phyloP scores from a whole-genome alignment of 2,113 vertebrate species.

The Columba livia region DNA sequence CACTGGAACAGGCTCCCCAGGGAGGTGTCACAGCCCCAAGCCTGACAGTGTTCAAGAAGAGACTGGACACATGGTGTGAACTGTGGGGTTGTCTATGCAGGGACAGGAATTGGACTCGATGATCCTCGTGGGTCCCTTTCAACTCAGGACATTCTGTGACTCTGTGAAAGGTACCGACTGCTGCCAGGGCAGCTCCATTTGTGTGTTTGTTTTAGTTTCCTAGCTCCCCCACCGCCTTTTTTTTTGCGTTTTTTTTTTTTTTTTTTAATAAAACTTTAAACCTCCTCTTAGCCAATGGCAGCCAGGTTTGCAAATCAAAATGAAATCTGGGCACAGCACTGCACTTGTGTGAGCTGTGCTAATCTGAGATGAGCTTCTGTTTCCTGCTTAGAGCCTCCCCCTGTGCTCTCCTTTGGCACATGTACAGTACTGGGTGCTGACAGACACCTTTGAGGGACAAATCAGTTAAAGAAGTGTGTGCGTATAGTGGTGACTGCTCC shows the following conservation, averaged over 20 bases:
- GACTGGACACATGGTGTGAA: too few species aligned
- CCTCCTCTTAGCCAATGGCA: background rate
- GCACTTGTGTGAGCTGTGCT: constrained; percentile 22
- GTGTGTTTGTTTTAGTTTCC: background rate
- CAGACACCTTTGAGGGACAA: background rate
- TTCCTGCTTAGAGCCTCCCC: constrained; percentile 49
- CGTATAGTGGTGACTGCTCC: background rate
- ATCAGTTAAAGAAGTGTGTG: background rate
- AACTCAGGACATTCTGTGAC: too few species aligned
- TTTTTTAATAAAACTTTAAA: background rate
- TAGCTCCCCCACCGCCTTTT: background rate
- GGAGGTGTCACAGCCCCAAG: too few species aligned
- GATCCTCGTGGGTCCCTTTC: too few species aligned
- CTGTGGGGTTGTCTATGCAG: too few species aligned
- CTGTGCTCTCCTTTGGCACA: background rate
- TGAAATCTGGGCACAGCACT: constrained; percentile 53
- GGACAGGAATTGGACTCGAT: too few species aligned
- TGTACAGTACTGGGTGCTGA: background rate
- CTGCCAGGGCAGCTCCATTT: background rate
- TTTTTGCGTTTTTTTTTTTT: background rate
- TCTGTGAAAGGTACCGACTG: background rate
- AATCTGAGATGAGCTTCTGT: constrained; percentile 41
- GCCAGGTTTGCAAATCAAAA: constrained; percentile 14
- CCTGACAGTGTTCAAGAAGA: too few species aligned
- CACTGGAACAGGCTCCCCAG: too few species aligned